Evolutionary conservation across 1,140 invertebrate species (phyloP), one percentile per base, ranked within the genome.

Genomic region (Tetramorium parvispinum): DNA sequence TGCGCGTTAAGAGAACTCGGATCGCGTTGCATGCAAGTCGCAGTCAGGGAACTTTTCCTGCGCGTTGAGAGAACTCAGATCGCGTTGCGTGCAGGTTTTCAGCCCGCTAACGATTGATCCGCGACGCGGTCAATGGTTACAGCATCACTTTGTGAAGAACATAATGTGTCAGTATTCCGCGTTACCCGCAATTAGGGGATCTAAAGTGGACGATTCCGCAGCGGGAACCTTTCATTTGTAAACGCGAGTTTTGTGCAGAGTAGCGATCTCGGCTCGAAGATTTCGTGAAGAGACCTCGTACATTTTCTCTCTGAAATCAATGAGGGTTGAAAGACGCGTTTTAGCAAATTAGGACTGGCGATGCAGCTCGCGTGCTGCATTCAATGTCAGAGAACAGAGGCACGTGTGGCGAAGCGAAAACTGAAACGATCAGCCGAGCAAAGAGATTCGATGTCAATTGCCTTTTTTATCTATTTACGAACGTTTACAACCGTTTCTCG

Each of bases 311-410:
- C 11, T 13, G 40, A 77, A 77, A 13, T 27, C 6, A 13, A 37
- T 7, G 8, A 16, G 7, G 8, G 2, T 16, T 40, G 13, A 68
- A 24, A 27, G 24, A 78, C 3, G 27, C 21, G 32, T 27, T 32
- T 32, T 16, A 24, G 51, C 68, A 81, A 81, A 70, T 81, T 53
- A 81, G 78, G 32, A 18, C 6, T 21, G 21, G 49, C 32, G 49
- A 71, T 43, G 65, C n/a, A 43, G 27, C 68, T 81, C 40, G 46
- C 27, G 43, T 66, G 37, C 13, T 43, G 71, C 32, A 27, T 55
- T 1, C 24, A 27, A 46, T 4, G 13, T 21, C 7, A 18, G 65
- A 68, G 57, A 18, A 27, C 37, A 68, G 27, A 11, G 11, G 10
- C 10, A 43, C 27, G 43, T 4, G n/a, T 21, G 13, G n/a, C 76